These are phyloP conservation scores for Pseudochaenichthys georgianus DNA, from an alignment of 2,797 vertebrate species.

Conservation along the genomic window DNA sequence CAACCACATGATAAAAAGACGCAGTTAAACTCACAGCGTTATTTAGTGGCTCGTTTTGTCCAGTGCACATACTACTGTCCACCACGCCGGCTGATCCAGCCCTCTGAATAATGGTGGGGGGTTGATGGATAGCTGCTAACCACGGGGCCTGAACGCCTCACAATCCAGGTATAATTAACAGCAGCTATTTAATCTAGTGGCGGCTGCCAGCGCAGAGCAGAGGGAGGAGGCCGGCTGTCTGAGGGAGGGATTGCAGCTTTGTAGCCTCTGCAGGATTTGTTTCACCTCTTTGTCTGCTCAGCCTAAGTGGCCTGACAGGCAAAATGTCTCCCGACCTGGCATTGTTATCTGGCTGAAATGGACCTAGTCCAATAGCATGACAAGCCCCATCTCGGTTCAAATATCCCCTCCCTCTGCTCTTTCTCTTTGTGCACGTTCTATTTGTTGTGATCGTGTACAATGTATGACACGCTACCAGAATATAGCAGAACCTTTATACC, in stretches of 20 bases:
- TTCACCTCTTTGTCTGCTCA: constrained; percentile 83
- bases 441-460: constrained; percentile 54
- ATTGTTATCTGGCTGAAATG: constrained; percentile 70
- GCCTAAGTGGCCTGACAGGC: constrained; percentile 68
- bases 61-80: constrained; percentile 22
- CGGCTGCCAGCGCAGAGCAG: constrained; percentile 81
- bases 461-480: constrained; percentile 33
- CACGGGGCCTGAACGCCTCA: constrained; percentile 77
- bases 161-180: constrained; percentile 87
- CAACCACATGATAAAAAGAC: background rate
- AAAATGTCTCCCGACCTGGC: constrained; percentile 71
- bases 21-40: constrained; percentile 13
- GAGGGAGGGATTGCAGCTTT: constrained; percentile 86
- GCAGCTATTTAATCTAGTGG: constrained; percentile 86
- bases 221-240: constrained; percentile 74
- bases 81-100: constrained; percentile 17
- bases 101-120: constrained; percentile 69
- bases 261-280: constrained; percentile 84
- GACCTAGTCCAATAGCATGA: constrained; percentile 71
- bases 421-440: constrained; percentile 51
- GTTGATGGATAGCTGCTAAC: constrained; percentile 82
- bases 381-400: constrained; percentile 57
- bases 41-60: constrained; percentile 20
- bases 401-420: constrained; percentile 42
- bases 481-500: constrained; percentile 13